phyloP scores from a whole-genome alignment of 2,888 invertebrate species.

The Caenorhabditis sp. region DNA sequence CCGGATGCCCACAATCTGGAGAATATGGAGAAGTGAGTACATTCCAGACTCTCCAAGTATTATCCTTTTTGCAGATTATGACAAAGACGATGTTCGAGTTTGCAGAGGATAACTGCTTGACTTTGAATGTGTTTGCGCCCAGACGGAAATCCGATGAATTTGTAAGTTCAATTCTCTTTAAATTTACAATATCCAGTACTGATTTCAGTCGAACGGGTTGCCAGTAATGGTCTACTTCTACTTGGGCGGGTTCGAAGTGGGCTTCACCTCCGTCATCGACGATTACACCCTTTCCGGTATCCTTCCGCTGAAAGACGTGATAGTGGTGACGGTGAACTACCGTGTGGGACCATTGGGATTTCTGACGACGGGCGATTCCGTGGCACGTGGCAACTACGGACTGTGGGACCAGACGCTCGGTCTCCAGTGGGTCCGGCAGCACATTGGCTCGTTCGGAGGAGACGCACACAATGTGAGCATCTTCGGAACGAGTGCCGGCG shows the following conservation, averaged over 20 bases:
- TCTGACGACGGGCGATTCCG: constrained; percentile 55
- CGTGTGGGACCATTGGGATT: constrained; percentile 71
- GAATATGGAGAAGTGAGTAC: background rate
- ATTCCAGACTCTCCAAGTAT: background rate
- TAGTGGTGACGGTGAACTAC: constrained; percentile 72
- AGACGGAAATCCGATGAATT: constrained; percentile 33
- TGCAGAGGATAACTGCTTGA: constrained; percentile 59
- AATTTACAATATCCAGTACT: background rate
- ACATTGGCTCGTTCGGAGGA: constrained; percentile 74
- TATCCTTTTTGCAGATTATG: background rate
- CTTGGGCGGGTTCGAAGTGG: constrained; percentile 63
- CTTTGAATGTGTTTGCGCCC: constrained; percentile 65
- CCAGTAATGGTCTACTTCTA: constrained; percentile 68
- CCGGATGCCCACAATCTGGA: constrained; percentile 59
- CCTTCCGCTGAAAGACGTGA: constrained; percentile 68
- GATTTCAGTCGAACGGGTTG: constrained; percentile 50
- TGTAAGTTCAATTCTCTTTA: constrained; percentile 32
- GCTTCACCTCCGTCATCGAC: constrained; percentile 39
- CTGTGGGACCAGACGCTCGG: constrained; percentile 75
- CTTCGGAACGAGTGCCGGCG: constrained; percentile 75
- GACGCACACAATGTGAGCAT: constrained; percentile 73
- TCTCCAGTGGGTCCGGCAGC: constrained; percentile 75
- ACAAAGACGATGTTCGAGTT: background rate
- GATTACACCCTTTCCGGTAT: constrained; percentile 58
- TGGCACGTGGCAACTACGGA: constrained; percentile 67